These are phyloP conservation scores for Samia ricini DNA, from an alignment of 1,140 invertebrate genomes.

Conservation along the genomic window DNA sequence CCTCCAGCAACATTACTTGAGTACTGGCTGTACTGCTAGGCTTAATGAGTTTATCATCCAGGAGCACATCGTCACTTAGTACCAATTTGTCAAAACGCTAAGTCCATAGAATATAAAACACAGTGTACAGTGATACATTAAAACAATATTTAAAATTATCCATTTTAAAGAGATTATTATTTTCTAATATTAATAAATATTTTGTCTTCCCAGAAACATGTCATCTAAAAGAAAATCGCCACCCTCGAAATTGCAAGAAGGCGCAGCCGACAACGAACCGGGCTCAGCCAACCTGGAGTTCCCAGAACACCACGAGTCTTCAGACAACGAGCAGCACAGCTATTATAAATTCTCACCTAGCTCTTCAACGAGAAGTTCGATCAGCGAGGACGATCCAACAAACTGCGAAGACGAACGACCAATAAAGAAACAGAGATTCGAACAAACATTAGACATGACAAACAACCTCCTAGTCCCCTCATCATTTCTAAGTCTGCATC, in stretches of 20 bases:
- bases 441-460: conserved; percentile 74
- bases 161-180: neutral
- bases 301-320: conserved; percentile 64
- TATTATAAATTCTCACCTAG: conserved; percentile 79
- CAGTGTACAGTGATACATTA: too few relatives aligned
- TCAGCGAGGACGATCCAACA: conserved; percentile 80
- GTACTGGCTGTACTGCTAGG: too few relatives aligned
- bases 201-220: conserved; percentile 85
- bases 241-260: conserved; percentile 92
- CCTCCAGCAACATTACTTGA: too few relatives aligned
- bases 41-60: too few relatives aligned
- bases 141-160: too few relatives aligned
- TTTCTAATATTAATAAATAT: neutral
- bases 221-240: conserved; percentile 96
- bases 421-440: conserved; percentile 70
- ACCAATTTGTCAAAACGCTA: too few relatives aligned
- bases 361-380: conserved; percentile 77
- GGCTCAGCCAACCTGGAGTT: conserved; percentile 63
- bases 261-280: conserved; percentile 79
- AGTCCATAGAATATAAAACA: too few relatives aligned
- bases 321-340: conserved; percentile 56
- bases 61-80: too few relatives aligned
- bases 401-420: conserved; percentile 78
- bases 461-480: conserved; percentile 76
- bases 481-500: conserved; percentile 75